Conservation (phyloP, 2,113 vertebrate genomes). For the Anhinga anhinga region DNA sequence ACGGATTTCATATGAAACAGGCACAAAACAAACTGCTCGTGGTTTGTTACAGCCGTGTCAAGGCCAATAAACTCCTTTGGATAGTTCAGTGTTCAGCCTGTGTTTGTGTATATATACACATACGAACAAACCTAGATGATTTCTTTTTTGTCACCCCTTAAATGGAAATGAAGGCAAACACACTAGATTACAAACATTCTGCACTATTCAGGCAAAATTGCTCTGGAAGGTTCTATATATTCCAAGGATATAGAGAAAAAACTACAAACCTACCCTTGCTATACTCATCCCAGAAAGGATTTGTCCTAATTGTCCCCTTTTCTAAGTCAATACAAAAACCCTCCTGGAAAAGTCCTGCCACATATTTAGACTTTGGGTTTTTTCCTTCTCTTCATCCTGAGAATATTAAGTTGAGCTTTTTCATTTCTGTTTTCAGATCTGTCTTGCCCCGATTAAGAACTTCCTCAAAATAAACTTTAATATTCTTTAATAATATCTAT, state of each 20-base stretch:
- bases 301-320: neutral
- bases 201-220: neutral
- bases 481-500: neutral
- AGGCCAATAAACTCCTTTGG: neutral
- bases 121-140: accelerated
- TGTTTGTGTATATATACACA: accelerated
- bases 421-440: neutral
- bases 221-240: neutral
- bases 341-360: neutral
- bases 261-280: accelerated
- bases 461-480: constrained; percentile 20
- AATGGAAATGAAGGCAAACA: no score
- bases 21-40: neutral
- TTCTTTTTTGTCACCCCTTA: neutral
- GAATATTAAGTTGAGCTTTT: neutral
- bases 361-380: neutral
- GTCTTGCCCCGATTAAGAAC: neutral
- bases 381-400: neutral
- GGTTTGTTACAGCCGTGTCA: neutral
- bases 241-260: accelerated
- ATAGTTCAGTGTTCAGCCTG: neutral
- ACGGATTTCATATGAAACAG: neutral
- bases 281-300: neutral
- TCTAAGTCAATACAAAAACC: neutral
- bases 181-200: neutral